Conservation (phyloP, 2,113 vertebrate species). For the Stictonetta naevosa region DNA sequence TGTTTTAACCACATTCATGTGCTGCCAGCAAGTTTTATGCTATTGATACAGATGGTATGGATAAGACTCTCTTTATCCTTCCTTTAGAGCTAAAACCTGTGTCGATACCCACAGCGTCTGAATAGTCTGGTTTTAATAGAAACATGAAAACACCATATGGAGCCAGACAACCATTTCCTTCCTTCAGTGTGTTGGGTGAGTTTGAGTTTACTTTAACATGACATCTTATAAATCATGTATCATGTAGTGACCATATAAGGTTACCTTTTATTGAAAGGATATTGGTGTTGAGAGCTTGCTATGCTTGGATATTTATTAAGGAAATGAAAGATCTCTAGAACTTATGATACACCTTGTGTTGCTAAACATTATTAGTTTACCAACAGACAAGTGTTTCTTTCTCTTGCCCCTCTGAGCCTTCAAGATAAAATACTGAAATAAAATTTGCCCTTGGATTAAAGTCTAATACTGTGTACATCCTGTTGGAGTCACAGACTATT, state of each 20-base stretch:
- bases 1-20: slow-evolving; percentile 42
- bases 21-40: slow-evolving; percentile 34
- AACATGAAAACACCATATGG: slow-evolving; percentile 62
- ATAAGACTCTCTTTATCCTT: slow-evolving; percentile 42
- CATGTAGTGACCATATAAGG: slow-evolving; percentile 64
- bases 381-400: slow-evolving; percentile 45
- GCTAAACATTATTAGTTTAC: slow-evolving; percentile 60
- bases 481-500: slow-evolving; percentile 48
- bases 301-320: slow-evolving; percentile 63
- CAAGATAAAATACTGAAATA: slow-evolving; percentile 52
- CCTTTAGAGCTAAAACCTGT: slow-evolving; percentile 21
- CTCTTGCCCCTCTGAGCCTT: neutral
- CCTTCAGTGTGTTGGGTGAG: slow-evolving; percentile 38
- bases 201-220: slow-evolving; percentile 65
- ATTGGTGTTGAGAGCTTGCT: slow-evolving; percentile 58
- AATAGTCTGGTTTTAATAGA: slow-evolving; percentile 68
- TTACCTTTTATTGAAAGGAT: slow-evolving; percentile 71
- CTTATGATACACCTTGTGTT: neutral
- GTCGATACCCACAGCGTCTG: slow-evolving; percentile 31
- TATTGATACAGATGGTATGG: slow-evolving; percentile 52
- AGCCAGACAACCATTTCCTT: slow-evolving; percentile 65
- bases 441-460: slow-evolving; percentile 68
- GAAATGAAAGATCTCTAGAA: slow-evolving; percentile 66
- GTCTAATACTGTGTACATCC: slow-evolving; percentile 41
- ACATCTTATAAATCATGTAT: slow-evolving; percentile 75